phyloP scores from a whole-genome alignment of 2,888 invertebrate genomes.

The Spilosoma lubricipeda region DNA sequence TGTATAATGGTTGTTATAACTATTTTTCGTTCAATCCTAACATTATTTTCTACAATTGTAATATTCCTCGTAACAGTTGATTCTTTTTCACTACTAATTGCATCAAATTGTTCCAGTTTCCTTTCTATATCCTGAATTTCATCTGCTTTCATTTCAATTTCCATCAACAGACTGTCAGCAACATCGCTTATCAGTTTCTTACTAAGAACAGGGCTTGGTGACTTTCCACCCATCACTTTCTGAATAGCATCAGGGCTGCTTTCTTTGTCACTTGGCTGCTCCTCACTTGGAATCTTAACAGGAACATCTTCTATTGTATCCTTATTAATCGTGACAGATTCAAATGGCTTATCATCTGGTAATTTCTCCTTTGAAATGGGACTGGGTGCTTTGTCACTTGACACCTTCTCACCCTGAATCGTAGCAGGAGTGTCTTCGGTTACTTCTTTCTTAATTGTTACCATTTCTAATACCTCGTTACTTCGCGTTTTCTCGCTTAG shows the following conservation, averaged over 20 bases:
- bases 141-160: background rate
- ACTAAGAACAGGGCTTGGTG: conserved; percentile 3
- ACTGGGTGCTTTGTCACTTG: background rate
- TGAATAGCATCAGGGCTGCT: background rate
- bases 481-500: conserved; percentile 5
- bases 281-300: background rate
- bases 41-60: background rate
- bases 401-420: background rate
- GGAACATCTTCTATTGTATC: background rate
- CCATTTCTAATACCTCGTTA: background rate
- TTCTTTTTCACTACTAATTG: background rate
- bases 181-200: background rate
- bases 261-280: background rate
- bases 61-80: background rate
- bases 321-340: background rate
- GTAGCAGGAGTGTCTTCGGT: conserved; percentile 7
- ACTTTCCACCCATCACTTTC: conserved; percentile 14
- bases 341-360: conserved; percentile 10
- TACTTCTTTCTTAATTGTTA: background rate
- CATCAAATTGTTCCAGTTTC: background rate
- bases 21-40: background rate
- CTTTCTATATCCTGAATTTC: background rate
- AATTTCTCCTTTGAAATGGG: conserved; percentile 3
- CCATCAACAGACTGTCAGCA: background rate
- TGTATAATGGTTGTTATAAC: conserved; percentile 1